Conservation (phyloP, 1,140 invertebrate species). For the Caenorhabditis remanei region DNA sequence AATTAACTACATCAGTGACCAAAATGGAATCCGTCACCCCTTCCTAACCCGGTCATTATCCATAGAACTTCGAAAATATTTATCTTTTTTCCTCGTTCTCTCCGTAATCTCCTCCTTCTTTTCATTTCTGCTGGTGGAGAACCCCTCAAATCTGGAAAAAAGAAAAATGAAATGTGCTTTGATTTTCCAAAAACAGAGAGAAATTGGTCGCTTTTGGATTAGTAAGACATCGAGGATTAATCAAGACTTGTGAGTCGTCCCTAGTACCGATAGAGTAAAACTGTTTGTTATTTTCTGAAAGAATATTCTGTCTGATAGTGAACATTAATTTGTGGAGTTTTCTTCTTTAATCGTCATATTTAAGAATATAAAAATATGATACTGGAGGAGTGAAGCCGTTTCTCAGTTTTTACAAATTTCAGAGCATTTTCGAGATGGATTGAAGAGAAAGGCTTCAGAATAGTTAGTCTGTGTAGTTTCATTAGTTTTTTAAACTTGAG, state of each 20-base stretch:
- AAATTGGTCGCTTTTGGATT: neutral
- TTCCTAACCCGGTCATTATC: neutral
- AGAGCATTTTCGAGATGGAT: neutral
- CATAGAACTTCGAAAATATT: neutral
- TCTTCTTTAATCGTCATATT: neutral
- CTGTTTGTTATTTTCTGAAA: neutral
- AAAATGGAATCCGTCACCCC: neutral
- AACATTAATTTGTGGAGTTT: conserved; percentile 21
- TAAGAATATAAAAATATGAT: neutral
- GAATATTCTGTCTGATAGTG: neutral
- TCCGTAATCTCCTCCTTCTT: neutral
- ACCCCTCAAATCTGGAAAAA: neutral
- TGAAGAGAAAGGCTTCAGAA: neutral
- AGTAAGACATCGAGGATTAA: conserved; percentile 42
- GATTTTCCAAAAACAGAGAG: neutral
- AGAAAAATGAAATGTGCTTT: neutral
- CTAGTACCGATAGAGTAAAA: neutral
- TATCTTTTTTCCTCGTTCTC: neutral
- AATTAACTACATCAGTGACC: neutral
- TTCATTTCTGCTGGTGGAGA: too few relatives aligned
- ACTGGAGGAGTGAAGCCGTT: neutral
- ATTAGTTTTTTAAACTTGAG: too few relatives aligned
- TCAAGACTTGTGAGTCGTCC: neutral
- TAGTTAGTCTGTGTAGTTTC: neutral
- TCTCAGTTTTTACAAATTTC: neutral